These are phyloP conservation scores for Mycetomoellerius zeteki DNA, from an alignment of 1,140 invertebrate species.

Conservation along the genomic window DNA sequence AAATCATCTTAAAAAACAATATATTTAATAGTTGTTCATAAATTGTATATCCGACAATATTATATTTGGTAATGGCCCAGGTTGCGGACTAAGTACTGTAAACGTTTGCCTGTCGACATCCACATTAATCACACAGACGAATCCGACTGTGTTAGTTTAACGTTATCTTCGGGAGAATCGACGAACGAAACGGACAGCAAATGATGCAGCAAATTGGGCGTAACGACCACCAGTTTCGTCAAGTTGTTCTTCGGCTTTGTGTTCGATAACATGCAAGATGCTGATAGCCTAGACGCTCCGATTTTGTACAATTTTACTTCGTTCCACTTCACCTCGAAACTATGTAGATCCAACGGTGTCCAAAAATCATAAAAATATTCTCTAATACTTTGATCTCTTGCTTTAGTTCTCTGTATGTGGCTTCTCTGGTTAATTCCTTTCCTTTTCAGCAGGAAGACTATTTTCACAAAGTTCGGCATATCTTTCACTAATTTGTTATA, in stretches of 20 bases:
- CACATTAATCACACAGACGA: constrained; percentile 97
- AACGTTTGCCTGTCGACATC: constrained; percentile 95
- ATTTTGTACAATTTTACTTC: constrained; percentile 98
- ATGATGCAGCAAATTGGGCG: constrained; percentile 94
- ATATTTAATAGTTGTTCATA: constrained; percentile 92
- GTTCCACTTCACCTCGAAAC: constrained; percentile 95
- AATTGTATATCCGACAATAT: constrained; percentile 95
- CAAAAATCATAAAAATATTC: constrained; percentile 98
- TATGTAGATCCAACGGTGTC: constrained; percentile 96
- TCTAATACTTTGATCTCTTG: constrained; percentile 93
- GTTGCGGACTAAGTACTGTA: constrained; percentile 97
- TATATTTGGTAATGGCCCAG: constrained; percentile 96
- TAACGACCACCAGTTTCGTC: constrained; percentile 95
- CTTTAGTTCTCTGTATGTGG: constrained; percentile 90
- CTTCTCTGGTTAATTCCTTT: constrained; percentile 97
- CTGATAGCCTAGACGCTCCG: constrained; percentile 96
- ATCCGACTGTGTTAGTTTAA: constrained; percentile 96
- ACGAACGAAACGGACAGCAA: constrained; percentile 95
- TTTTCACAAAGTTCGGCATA: constrained; percentile 97
- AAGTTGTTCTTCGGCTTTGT: constrained; percentile 97
- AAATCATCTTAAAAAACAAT: too few species aligned
- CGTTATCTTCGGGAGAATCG: constrained; percentile 91
- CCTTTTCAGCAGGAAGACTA: constrained; percentile 98
- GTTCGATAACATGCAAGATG: constrained; percentile 97
- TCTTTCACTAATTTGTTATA: constrained; percentile 98